Conservation (phyloP, 2,797 vertebrate genomes). For the Gadopsis bispinosus region DNA sequence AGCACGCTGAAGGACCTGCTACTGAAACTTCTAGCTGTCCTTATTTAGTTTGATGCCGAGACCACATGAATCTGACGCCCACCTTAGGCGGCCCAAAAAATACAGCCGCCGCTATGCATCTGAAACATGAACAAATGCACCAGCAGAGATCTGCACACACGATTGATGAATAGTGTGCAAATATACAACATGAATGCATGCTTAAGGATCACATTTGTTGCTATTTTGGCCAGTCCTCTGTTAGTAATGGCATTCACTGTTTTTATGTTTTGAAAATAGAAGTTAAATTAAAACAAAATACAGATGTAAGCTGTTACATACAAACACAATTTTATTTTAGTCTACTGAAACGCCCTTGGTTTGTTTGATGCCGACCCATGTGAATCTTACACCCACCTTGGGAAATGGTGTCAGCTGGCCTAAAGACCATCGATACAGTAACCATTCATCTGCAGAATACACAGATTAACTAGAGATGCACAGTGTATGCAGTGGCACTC, state of each 20-base stretch:
- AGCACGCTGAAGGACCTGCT: not conserved
- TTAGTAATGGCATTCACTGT: not conserved
- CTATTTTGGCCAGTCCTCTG: not conserved
- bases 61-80: conserved; percentile 55
- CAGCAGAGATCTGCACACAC: not conserved
- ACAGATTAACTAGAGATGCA: conserved; percentile 43
- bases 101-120: conserved; percentile 27
- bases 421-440: conserved; percentile 37
- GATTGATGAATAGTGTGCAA: not conserved
- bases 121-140: conserved; percentile 31
- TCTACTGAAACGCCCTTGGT: conserved; percentile 21
- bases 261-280: not conserved
- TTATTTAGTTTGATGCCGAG: conserved; percentile 42
- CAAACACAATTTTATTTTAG: not conserved
- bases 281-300: not conserved
- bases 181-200: not conserved
- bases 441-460: conserved; percentile 36
- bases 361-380: conserved; percentile 26
- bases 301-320: not conserved
- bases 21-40: conserved; percentile 48
- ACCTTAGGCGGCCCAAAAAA: conserved; percentile 43
- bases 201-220: not conserved
- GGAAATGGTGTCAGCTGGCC: conserved; percentile 35
- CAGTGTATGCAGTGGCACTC: conserved; percentile 41
- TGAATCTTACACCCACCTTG: conserved; percentile 41